These are phyloP conservation scores for Craseonycteris thonglongyai DNA, from an alignment of 2,113 vertebrate genomes.

Conservation along the genomic window DNA sequence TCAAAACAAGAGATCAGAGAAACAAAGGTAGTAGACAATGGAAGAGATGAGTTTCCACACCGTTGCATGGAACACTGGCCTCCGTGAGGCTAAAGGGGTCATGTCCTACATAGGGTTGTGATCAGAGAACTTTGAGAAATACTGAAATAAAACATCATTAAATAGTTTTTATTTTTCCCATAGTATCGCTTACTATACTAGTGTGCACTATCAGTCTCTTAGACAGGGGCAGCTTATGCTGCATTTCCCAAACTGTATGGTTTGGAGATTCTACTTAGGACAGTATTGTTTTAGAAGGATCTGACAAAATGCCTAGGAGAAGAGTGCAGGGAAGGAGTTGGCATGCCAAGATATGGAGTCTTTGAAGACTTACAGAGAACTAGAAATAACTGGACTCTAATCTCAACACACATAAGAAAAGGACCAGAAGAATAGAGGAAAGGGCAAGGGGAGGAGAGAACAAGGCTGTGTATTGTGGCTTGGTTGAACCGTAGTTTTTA, in stretches of 20 bases:
- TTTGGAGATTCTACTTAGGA: not conserved
- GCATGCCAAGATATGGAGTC: not conserved
- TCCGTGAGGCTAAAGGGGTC: not conserved
- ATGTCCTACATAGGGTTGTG: not conserved
- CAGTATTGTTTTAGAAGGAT: not conserved
- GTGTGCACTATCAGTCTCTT: not conserved
- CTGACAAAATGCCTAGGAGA: not conserved
- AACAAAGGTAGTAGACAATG: not conserved
- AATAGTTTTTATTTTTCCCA: not conserved
- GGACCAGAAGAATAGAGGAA: not conserved
- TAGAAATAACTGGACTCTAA: not conserved
- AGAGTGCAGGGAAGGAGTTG: not conserved
- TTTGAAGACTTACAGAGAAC: not conserved
- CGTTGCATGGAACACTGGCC: not conserved
- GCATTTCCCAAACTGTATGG: not conserved
- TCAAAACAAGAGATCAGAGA: not conserved
- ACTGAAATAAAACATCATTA: not conserved
- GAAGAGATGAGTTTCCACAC: not conserved
- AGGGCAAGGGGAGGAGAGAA: not conserved
- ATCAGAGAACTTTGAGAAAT: not conserved
- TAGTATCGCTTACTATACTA: not conserved
- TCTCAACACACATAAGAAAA: not conserved
- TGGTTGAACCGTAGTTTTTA: not conserved
- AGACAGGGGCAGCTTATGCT: not conserved
- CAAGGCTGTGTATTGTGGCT: not conserved